A percentile compares a stretch with the other conserved stretches of the same genome.
These are phyloP conservation scores for Dicaeum eximium DNA, from an alignment of 2,113 vertebrate genomes.

Conservation along the genomic window DNA sequence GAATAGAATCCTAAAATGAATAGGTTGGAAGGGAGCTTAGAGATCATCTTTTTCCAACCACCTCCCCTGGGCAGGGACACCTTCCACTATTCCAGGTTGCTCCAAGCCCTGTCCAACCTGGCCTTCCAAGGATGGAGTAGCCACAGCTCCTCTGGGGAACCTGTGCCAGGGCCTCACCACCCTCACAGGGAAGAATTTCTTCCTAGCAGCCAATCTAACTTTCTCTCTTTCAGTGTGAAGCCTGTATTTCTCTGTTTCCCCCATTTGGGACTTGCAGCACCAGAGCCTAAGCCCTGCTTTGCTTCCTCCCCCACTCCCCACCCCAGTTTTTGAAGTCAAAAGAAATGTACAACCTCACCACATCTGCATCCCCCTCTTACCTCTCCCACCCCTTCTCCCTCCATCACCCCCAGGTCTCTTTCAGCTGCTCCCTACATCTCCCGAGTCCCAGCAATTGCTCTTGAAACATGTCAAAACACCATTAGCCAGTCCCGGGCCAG, in stretches of 20 bases:
- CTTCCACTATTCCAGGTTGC: background rate
- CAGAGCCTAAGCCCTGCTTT: background rate
- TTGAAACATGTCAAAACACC: slow-evolving; percentile 32
- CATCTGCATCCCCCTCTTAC: rapidly evolving
- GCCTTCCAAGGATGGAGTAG: background rate
- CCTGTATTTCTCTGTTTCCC: rapidly evolving
- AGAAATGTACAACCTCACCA: background rate
- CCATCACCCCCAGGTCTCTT: background rate
- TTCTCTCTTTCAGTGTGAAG: background rate
- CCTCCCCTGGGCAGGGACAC: background rate
- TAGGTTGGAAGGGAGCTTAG: background rate
- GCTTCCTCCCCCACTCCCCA: rapidly evolving
- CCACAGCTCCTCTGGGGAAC: background rate
- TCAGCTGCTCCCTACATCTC: slow-evolving; percentile 42
- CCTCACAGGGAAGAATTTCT: background rate
- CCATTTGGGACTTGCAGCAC: background rate
- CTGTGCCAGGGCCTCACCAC: background rate
- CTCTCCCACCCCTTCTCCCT: background rate
- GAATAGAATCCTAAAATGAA: background rate
- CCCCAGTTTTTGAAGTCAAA: background rate
- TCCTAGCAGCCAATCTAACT: background rate
- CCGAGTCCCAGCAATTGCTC: background rate
- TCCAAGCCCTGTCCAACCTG: background rate
- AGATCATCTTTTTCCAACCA: background rate
- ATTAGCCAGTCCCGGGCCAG: background rate